phyloP scores from a whole-genome alignment of 2,797 vertebrate species.

The Dendrocincla tyrannina region DNA sequence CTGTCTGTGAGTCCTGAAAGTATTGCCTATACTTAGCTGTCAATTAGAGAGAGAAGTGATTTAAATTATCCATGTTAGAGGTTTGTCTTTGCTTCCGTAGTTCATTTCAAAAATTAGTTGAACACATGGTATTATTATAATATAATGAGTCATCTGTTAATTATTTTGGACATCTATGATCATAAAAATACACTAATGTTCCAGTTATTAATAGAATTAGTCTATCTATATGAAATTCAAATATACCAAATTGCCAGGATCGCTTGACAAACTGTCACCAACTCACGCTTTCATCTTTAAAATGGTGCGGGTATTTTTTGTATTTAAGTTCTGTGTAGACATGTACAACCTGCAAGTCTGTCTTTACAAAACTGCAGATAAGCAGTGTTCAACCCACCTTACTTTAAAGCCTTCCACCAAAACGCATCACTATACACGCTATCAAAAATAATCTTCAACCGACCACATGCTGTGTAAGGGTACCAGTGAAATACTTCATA shows the following conservation, averaged over 20 bases:
- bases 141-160: conserved; percentile 40
- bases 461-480: conserved; percentile 44
- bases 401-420: conserved; percentile 28
- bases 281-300: not conserved
- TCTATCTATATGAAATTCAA: not conserved
- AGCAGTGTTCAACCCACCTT: not conserved
- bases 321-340: not conserved
- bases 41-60: not conserved
- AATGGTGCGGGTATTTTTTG: not conserved
- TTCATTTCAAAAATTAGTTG: not conserved
- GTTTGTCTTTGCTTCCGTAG: not conserved
- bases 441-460: conserved; percentile 17
- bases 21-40: not conserved
- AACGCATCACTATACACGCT: not conserved
- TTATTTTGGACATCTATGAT: conserved; percentile 43
- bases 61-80: conserved; percentile 7
- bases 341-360: not conserved
- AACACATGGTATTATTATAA: conserved; percentile 3
- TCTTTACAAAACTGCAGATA: not conserved
- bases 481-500: conserved; percentile 51
- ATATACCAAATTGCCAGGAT: not conserved
- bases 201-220: conserved; percentile 38
- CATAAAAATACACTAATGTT: conserved; percentile 34
- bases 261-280: conserved; percentile 7
- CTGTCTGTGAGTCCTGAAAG: not conserved